Conservation (phyloP, 2,113 vertebrate genomes). For the Callaeas wilsoni region DNA sequence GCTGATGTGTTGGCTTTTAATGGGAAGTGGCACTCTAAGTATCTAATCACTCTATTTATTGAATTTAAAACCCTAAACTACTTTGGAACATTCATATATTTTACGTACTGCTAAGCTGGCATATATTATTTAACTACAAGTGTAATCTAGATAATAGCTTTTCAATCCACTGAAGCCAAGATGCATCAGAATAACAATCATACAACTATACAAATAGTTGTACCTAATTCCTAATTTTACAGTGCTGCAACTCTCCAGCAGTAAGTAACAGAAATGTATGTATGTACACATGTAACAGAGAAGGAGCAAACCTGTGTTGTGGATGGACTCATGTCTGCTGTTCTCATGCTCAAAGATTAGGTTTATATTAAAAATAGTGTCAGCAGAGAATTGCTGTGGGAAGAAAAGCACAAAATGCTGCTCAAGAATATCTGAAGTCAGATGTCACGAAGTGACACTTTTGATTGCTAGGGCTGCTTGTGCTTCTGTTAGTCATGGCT, state of each 20-base stretch:
- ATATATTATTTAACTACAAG: neutral
- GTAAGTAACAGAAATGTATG: neutral
- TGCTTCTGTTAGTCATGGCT: neutral
- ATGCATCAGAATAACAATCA: neutral
- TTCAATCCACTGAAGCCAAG: neutral
- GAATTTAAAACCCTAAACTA: constrained; percentile 31
- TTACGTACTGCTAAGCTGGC: neutral
- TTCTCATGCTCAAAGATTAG: neutral
- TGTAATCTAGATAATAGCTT: neutral
- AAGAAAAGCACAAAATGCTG: neutral
- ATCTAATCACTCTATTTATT: neutral
- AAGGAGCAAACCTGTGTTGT: neutral
- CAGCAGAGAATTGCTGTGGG: neutral
- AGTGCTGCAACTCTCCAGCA: neutral
- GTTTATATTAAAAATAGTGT: neutral
- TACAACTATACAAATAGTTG: neutral
- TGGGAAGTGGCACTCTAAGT: neutral
- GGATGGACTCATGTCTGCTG: neutral
- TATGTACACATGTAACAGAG: neutral
- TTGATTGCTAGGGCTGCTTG: neutral
- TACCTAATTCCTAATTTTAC: neutral
- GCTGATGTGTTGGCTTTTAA: neutral
- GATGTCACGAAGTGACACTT: neutral
- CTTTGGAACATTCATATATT: neutral
- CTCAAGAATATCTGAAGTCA: neutral